Base-by-base conservation (phyloP, 2,888 invertebrate species). In the Ophion slaviceki region DNA sequence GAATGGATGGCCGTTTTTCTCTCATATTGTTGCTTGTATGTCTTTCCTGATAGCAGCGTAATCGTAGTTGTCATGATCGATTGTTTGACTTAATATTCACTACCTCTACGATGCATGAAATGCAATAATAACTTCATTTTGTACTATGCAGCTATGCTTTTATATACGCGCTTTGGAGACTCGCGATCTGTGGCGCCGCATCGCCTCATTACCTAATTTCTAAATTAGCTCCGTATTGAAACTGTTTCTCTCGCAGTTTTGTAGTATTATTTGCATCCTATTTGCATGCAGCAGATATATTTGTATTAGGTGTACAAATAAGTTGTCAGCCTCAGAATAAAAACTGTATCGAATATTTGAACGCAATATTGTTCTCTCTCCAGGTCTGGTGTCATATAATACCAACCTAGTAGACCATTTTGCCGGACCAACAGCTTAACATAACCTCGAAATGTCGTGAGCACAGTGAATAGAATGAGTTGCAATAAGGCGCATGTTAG, bases 131-230 rank as follows among this genome's bases (percentile, higher is more conserved):
- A 72, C 20, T 20, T 59, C 7, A 7, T 3, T 62, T 14, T 3
- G 24, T 24, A 62, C 40, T 8, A 24, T 36, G 3, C 7, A 10
- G 8, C 2, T 14, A 57, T 20, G 57, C 36, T 17, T 62, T 32
- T 45, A n/a, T 62, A 7, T 40, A 62, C 45, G 45, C 17, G 17
- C n/a, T 62, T 61, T n/a, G 45, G 66, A 80, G 71, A 20, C 53
- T 62, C 36, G 62, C 47, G 79, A 79, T 83, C 68, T 28, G 3
- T 5, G 68, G 67, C 68, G 24, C 62, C 78, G 82, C 57, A 62
- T 74, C 83, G 83, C 71, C 78, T 81, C 84, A 78, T 85, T 74
- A 24, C 24, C 24, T 24, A 85, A 78, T 85, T 81, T 81, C 74
- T 81, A 85, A 85, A 85, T 85, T 81, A 85, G 72, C 74, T 57